A percentile compares a stretch with the other conserved stretches of the same genome.
Evolutionary conservation across 2,888 invertebrate genomes (phyloP).

Genomic region (Argynnis bischoffii): DNA sequence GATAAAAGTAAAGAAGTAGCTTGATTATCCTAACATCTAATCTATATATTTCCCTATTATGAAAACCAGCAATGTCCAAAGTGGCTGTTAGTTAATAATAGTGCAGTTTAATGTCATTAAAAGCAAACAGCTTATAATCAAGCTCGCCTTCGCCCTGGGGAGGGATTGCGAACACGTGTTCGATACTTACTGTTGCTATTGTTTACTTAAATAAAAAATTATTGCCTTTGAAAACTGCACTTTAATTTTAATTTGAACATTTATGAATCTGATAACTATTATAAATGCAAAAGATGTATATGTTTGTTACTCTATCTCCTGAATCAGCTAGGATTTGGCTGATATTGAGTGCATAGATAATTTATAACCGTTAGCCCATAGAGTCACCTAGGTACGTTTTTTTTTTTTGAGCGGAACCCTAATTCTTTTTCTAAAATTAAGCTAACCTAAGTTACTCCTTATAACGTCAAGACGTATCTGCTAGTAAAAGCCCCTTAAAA

Average conservation of each 20-base stretch:
- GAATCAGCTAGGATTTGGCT: too few species aligned
- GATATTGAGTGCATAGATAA: too few species aligned
- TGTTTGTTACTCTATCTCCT: too few species aligned
- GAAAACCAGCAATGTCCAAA: neutral
- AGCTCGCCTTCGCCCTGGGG: constrained; percentile 11
- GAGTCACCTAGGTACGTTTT: too few species aligned
- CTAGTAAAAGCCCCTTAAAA: too few species aligned
- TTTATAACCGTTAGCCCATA: too few species aligned
- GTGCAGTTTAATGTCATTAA: constrained; percentile 19
- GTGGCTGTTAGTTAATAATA: constrained; percentile 15
- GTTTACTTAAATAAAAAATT: constrained; percentile 12
- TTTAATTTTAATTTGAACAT: neutral
- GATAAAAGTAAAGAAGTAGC: too few species aligned
- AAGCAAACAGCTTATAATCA: constrained; percentile 19
- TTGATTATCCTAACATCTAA: constrained; percentile 1
- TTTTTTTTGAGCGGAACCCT: too few species aligned
- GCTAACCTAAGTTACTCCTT: too few species aligned
- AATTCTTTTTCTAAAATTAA: too few species aligned
- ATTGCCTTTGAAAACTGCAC: neutral
- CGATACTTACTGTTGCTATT: constrained; percentile 6
- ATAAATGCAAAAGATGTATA: too few species aligned
- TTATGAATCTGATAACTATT: neutral
- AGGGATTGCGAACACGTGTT: constrained; percentile 21
- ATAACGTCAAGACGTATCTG: too few species aligned
- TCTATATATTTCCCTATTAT: neutral